phyloP scores from a whole-genome alignment of 2,888 invertebrate genomes.

The Drosophila borborema region DNA sequence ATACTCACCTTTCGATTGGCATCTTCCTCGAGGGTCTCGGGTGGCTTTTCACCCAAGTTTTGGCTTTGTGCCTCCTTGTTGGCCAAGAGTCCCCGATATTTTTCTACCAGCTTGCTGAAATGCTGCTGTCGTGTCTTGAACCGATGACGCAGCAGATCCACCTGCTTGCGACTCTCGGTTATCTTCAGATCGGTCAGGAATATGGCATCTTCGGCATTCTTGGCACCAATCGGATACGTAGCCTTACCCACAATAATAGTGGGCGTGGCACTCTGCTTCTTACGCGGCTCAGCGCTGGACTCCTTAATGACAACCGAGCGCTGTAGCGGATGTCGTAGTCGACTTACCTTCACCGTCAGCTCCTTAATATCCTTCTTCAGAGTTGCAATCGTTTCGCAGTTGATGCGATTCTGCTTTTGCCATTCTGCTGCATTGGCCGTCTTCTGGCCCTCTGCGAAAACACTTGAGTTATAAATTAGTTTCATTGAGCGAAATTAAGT shows the following conservation, averaged over 20 bases:
- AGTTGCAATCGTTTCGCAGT: constrained; percentile 89
- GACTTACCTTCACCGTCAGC: constrained; percentile 87
- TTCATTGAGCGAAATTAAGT: too few relatives aligned
- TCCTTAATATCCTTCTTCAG: constrained; percentile 91
- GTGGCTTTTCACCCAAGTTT: constrained; percentile 83
- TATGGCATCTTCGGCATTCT: constrained; percentile 86
- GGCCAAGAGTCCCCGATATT: constrained; percentile 88
- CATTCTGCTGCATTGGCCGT: constrained; percentile 93
- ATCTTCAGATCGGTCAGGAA: constrained; percentile 89
- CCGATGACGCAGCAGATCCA: constrained; percentile 90
- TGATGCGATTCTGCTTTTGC: constrained; percentile 90
- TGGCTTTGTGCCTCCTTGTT: constrained; percentile 86
- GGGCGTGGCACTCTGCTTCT: constrained; percentile 62
- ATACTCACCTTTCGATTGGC: constrained; percentile 88
- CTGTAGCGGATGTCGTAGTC: constrained; percentile 82
- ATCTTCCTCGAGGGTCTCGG: constrained; percentile 86
- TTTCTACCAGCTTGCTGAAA: constrained; percentile 87
- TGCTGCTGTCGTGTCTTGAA: constrained; percentile 88
- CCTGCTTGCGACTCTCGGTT: constrained; percentile 89
- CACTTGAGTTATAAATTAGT: constrained; percentile 6
- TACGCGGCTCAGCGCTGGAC: constrained; percentile 52
- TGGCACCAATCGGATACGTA: constrained; percentile 85
- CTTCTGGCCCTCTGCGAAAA: constrained; percentile 91
- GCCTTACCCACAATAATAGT: constrained; percentile 82
- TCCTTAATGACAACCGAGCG: constrained; percentile 82